Base-by-base conservation (phyloP, 2,888 invertebrate genomes). In the Sinotaia quadrata region DNA sequence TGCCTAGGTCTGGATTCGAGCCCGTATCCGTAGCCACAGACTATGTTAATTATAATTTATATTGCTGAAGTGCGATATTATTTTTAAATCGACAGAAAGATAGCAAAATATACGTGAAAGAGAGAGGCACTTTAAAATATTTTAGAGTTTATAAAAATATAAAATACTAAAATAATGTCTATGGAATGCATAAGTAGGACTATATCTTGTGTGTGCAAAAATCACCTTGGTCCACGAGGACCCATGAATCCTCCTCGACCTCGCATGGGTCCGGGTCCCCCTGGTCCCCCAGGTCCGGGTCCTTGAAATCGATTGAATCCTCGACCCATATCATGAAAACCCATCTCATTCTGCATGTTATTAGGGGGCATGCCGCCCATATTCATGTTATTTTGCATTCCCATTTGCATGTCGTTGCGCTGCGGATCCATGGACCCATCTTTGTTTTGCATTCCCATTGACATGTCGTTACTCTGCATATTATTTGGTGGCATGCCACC, bases 161-260 rank as follows among this genome's bases (percentile, higher is more conserved):
- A n/a, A n/a, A n/a, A n/a, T n/a, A n/a, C n/a, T n/a, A n/a, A n/a
- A n/a, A n/a, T n/a, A n/a, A n/a, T n/a, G n/a, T n/a, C n/a, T n/a
- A n/a, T n/a, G n/a, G n/a, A n/a, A n/a, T n/a, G n/a, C n/a, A n/a
- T n/a, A n/a, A n/a, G n/a, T n/a, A n/a, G n/a, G n/a, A n/a, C n/a
- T n/a, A n/a, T n/a, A n/a, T n/a, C n/a, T n/a, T n/a, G n/a, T n/a
- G n/a, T n/a, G n/a, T n/a, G n/a, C n/a, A n/a, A n/a, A n/a, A n/a
- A n/a, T 62, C 36, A 75, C 73, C 72, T 69, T 41, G 72, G 72
- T 57, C 74, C 70, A 47, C 73, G 65, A 24, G 71, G 73, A 51
- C 79, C 71, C 76, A 78, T 77, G 62, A 77, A 78, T 10, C 72
- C 74, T 36, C 75, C 70, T 44, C 71, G 49, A 2, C 78, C 75